Percentiles rank a stretch among this genome's conserved stretches.
phyloP scores from a whole-genome alignment of 2,888 invertebrate species.

The Merodon equestris region DNA sequence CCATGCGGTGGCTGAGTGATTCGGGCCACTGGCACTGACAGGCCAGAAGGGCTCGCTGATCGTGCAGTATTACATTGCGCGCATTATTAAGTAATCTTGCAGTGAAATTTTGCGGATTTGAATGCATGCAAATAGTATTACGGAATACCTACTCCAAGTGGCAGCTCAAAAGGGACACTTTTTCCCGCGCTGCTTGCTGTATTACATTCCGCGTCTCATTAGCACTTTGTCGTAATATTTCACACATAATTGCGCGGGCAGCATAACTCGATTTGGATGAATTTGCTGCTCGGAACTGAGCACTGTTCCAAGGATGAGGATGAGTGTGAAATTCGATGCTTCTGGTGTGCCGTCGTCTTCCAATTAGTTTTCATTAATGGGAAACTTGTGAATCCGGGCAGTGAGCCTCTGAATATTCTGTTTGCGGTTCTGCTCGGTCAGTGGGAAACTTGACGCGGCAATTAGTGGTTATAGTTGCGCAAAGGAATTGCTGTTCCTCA shows the following conservation, averaged over 20 bases:
- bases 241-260: slow-evolving; percentile 63
- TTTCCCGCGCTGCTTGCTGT: slow-evolving; percentile 26
- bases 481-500: slow-evolving; percentile 6
- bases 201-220: slow-evolving; percentile 63
- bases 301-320: slow-evolving; percentile 29
- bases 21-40: slow-evolving; percentile 35
- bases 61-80: slow-evolving; percentile 11
- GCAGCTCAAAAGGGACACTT: slow-evolving; percentile 25
- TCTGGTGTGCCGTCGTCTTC: slow-evolving; percentile 34
- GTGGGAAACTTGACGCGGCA: slow-evolving; percentile 46
- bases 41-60: slow-evolving; percentile 44
- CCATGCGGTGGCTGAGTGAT: slow-evolving; percentile 39
- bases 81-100: slow-evolving; percentile 53
- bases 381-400: slow-evolving; percentile 33
- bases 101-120: slow-evolving; percentile 33
- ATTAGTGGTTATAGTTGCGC: slow-evolving; percentile 42
- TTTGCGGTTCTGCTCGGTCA: slow-evolving; percentile 9
- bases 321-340: slow-evolving; percentile 58
- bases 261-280: slow-evolving; percentile 18
- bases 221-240: slow-evolving; percentile 65
- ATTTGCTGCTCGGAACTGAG: slow-evolving; percentile 23
- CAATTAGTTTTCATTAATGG: slow-evolving; percentile 60
- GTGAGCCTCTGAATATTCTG: not conserved
- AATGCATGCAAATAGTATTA: slow-evolving; percentile 29
- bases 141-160: slow-evolving; percentile 50